Evolutionary conservation across 2,113 vertebrate species (phyloP).

Genomic region (Chaetorhynchus papuensis): DNA sequence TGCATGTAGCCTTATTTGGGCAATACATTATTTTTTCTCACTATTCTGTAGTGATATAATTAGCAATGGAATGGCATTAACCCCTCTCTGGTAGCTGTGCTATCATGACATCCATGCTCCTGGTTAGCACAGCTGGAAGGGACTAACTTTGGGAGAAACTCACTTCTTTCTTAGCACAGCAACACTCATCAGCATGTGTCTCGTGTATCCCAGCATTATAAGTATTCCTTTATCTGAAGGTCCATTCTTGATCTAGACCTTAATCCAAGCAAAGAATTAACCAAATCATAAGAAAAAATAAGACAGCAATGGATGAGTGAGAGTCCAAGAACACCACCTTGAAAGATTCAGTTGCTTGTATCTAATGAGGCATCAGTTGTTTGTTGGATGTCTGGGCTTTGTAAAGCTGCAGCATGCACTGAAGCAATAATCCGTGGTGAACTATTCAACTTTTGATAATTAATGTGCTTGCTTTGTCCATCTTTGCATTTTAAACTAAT

Average conservation of each 20-base stretch:
- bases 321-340: background rate
- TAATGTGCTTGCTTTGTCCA: background rate
- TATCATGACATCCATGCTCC: background rate
- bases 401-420: background rate
- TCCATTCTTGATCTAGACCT: background rate
- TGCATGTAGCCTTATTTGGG: background rate
- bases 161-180: background rate
- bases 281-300: background rate
- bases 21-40: background rate
- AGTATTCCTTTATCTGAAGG: background rate
- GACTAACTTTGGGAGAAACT: background rate
- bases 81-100: background rate
- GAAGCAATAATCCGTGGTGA: background rate
- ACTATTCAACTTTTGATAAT: conserved; percentile 2
- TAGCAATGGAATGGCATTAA: background rate
- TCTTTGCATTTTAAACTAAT: background rate
- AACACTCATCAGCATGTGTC: background rate
- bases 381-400: background rate
- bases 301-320: background rate
- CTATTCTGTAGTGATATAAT: background rate
- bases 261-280: background rate
- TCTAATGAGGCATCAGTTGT: background rate
- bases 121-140: background rate
- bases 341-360: background rate
- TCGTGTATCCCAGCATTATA: background rate